Percentiles rank a stretch among this genome's conserved stretches.
These are phyloP conservation scores for Diarsia dahlii DNA, from an alignment of 2,888 invertebrate species.

Conservation along the genomic window DNA sequence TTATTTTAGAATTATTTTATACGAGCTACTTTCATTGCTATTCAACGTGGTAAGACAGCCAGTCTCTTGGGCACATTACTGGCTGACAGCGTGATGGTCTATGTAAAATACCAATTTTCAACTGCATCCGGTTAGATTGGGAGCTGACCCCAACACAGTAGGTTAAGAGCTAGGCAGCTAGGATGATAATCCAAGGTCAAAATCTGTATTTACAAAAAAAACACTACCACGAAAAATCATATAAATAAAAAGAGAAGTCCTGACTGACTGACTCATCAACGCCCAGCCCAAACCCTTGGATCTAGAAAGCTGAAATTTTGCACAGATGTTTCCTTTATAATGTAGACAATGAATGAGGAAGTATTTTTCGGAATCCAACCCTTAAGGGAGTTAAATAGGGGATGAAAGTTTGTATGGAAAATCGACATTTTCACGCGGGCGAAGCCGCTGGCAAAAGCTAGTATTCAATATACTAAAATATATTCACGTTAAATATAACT, in stretches of 20 bases:
- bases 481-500: slow-evolving; percentile 5
- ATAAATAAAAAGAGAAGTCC: too few species aligned
- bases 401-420: too few species aligned
- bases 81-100: neutral
- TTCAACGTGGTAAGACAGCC: neutral
- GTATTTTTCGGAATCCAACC: too few species aligned
- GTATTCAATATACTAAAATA: slow-evolving; percentile 2
- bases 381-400: too few species aligned
- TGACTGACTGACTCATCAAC: too few species aligned
- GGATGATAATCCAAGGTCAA: neutral
- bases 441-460: too few species aligned
- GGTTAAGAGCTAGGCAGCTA: rapidly evolving
- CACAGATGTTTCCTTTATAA: too few species aligned
- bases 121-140: neutral
- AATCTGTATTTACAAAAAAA: too few species aligned
- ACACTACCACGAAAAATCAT: neutral
- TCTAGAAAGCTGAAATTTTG: too few species aligned
- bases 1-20: neutral
- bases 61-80: neutral
- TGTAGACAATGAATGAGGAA: too few species aligned
- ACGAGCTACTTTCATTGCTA: neutral
- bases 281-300: too few species aligned
- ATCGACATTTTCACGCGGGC: too few species aligned
- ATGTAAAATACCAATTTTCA: neutral
- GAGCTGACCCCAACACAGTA: neutral